Conservation (phyloP, 2,113 vertebrate species). For the Sprattus sprattus region DNA sequence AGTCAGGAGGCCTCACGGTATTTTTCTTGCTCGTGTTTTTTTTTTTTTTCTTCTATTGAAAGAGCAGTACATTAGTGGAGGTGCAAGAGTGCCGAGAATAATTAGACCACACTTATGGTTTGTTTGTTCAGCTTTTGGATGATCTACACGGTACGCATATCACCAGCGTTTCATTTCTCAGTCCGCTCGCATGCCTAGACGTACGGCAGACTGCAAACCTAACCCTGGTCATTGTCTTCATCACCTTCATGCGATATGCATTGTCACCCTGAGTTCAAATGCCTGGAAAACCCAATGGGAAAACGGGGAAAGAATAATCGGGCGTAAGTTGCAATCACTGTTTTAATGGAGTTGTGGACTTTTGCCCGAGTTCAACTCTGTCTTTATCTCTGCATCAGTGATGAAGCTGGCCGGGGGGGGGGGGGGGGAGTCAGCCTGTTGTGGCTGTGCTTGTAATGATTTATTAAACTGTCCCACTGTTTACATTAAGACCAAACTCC, state of each 20-base stretch:
- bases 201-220: background rate
- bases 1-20: conserved; percentile 40
- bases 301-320: background rate
- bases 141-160: background rate
- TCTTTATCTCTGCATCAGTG: background rate
- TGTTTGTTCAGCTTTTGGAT: conserved; percentile 3
- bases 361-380: background rate
- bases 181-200: background rate
- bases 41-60: conserved; percentile 29
- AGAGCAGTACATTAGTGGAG: conserved; percentile 38
- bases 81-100: conserved; percentile 34
- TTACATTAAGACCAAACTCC: background rate
- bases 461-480: background rate
- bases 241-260: background rate
- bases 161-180: background rate
- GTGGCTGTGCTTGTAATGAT: conserved; percentile 5
- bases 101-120: conserved; percentile 4
- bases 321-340: background rate
- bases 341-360: background rate
- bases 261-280: background rate
- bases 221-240: background rate
- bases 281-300: background rate
- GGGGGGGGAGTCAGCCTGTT: background rate
- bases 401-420: background rate
- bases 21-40: conserved; percentile 53